Evolutionary conservation across 2,797 vertebrate species (phyloP), one percentile per base, ranked within the genome.

Genomic region (Myripristis jacobus): DNA sequence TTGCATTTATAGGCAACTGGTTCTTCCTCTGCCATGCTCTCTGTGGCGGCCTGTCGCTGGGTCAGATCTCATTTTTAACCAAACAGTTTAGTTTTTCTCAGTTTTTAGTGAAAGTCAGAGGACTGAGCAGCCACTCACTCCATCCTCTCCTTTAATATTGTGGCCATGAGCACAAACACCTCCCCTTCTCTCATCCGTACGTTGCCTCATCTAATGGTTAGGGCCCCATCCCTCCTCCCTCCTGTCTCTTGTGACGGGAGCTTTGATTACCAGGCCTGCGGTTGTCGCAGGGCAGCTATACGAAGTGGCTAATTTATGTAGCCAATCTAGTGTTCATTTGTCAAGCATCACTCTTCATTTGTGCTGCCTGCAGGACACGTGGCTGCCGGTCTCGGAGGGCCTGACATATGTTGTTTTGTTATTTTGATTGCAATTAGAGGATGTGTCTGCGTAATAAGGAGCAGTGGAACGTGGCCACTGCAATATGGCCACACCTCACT

Each of bases 281-380:
- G 79, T 86, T 75, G 82, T 85, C 83, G 74, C 70, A 80, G 73
- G 72, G 70, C 75, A 80, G 25, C 73, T 73, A 70, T 77, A 77
- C 66, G 70, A 77, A 79, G 87, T 83, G 77, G 63, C 43, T 91
- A 88, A 92, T 92, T 92, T 92, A 93, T 91, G 88, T 83, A 89
- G 79, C 82, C 92, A 92, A 92, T 92, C 88, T 88, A 84, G 73
- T 79, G 76, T 87, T 94, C 89, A 91, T 93, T 92, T 93, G 92
- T 93, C 91, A 92, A 90, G 87, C 88, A 91, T 94, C 92, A 91
- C 91, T 93, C 92, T 91, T 89, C 86, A 90, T 93, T 89, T 90
- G 83, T 70, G 56, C 66, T 83, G 87, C 85, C 89, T 87, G 89
- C 86, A 82, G 87, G 90, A 90, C 80, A 82, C 68, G 65, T 79